phyloP scores from a whole-genome alignment of 2,888 invertebrate genomes.

The Eristalis pertinax region DNA sequence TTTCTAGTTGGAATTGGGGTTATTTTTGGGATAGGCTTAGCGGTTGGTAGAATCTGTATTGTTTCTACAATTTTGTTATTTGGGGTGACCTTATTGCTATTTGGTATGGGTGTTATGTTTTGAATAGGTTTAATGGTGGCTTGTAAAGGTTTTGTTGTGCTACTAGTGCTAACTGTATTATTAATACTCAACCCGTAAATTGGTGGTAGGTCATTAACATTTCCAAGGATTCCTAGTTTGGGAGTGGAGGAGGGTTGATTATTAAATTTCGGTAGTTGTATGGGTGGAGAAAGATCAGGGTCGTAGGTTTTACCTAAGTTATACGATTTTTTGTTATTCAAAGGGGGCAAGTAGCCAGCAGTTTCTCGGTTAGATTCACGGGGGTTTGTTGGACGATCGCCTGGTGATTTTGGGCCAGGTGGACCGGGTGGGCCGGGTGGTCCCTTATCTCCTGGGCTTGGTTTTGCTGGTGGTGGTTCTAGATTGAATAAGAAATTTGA shows the following conservation, averaged over 20 bases:
- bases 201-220: constrained; percentile 66
- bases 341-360: constrained; percentile 79
- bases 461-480: constrained; percentile 81
- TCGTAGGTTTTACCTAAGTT: constrained; percentile 72
- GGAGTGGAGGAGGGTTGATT: constrained; percentile 74
- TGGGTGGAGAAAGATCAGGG: constrained; percentile 71
- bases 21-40: constrained; percentile 26
- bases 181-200: constrained; percentile 76
- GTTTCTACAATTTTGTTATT: constrained; percentile 53
- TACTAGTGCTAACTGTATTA: constrained; percentile 71
- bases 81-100: background rate
- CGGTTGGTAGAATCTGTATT: constrained; percentile 3
- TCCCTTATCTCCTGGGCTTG: constrained; percentile 73
- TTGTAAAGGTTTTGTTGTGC: constrained; percentile 30
- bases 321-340: constrained; percentile 33
- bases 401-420: constrained; percentile 61
- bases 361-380: constrained; percentile 77
- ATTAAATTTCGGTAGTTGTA: constrained; percentile 73
- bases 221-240: constrained; percentile 75
- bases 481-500: background rate
- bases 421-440: constrained; percentile 77
- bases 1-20: constrained; percentile 25
- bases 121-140: constrained; percentile 32
- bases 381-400: constrained; percentile 74
- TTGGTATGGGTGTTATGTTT: constrained; percentile 56